phyloP scores from a whole-genome alignment of 2,797 vertebrate species.

The Typhlichthys eigenmanni region DNA sequence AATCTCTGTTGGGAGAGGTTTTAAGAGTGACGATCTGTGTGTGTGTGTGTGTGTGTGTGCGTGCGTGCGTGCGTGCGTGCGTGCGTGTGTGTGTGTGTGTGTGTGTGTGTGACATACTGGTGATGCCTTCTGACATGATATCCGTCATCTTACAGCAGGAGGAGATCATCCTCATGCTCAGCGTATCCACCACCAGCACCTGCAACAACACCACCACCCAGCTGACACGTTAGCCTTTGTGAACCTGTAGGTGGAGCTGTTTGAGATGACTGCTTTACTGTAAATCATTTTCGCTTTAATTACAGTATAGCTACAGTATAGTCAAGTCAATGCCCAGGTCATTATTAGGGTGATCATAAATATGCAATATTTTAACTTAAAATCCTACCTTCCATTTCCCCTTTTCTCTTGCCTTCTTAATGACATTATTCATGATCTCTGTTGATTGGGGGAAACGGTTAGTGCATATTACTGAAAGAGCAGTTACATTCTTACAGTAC shows the following conservation, averaged over 20 bases:
- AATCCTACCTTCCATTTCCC: conserved; percentile 93
- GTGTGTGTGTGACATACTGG: conserved; percentile 82
- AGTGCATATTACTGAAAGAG: no score
- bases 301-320: not conserved
- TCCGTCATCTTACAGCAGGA: conserved; percentile 99
- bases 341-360: no score
- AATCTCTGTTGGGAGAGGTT: no score
- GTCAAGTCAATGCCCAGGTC: not conserved
- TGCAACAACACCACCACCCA: conserved; percentile 52
- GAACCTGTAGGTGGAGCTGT: no score
- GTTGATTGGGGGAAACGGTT: conserved; percentile 19
- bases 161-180: conserved; percentile 97
- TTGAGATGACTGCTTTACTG: no score
- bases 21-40: no score
- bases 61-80: not conserved
- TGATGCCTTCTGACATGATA: conserved; percentile 98
- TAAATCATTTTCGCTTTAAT: no score
- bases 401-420: conserved; percentile 96
- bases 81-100: no score
- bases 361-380: not conserved
- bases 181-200: conserved; percentile 96
- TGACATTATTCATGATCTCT: conserved; percentile 98
- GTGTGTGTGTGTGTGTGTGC: no score
- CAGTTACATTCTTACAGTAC: no score
- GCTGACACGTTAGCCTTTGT: no score